Conservation (phyloP, 2,888 invertebrate species). For the Macrophya annulata region DNA sequence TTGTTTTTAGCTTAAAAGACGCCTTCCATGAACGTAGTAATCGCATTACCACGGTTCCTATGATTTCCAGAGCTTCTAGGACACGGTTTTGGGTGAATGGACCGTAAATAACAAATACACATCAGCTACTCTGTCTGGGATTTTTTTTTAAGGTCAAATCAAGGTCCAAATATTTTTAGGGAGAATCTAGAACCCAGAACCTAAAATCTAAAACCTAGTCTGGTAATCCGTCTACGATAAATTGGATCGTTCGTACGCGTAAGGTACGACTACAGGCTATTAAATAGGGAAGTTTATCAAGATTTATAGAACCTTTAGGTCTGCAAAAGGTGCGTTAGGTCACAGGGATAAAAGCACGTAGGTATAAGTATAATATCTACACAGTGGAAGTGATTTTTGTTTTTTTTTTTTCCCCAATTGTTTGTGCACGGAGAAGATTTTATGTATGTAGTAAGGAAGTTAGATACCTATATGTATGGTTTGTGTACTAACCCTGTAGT, state of each 20-base stretch:
- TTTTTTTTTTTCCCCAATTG: no score
- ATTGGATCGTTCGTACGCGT: slow-evolving; percentile 13
- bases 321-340: slow-evolving; percentile 8
- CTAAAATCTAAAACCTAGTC: neutral
- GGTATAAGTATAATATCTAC: neutral
- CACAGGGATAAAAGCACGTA: neutral
- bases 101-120: slow-evolving; percentile 24
- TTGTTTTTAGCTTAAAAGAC: no score
- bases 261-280: neutral
- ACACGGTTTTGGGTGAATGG: slow-evolving; percentile 4
- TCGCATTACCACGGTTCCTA: neutral
- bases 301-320: neutral
- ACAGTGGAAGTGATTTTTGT: neutral
- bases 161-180: neutral
- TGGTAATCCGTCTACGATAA: neutral
- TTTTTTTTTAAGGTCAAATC: slow-evolving; percentile 13
- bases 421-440: neutral
- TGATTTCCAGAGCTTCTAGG: neutral
- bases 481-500: neutral
- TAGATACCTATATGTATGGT: neutral
- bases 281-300: slow-evolving; percentile 23
- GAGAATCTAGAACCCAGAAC: neutral
- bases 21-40: neutral
- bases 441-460: neutral
- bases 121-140: slow-evolving; percentile 13